These are phyloP conservation scores for Drosophila macrospina DNA, from an alignment of 2,888 invertebrate species.

Conservation along the genomic window DNA sequence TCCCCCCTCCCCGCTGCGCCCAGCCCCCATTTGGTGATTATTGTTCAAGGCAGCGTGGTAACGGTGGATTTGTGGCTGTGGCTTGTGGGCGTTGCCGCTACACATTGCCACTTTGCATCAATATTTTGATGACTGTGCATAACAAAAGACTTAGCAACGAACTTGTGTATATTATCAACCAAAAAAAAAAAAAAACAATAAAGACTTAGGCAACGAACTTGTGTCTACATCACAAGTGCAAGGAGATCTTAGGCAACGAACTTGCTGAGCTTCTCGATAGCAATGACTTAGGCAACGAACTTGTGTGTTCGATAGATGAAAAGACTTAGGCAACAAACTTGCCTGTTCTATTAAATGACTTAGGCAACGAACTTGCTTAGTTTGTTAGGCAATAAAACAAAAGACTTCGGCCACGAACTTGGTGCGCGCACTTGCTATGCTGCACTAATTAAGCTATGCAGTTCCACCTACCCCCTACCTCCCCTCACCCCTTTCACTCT, in stretches of 20 bases:
- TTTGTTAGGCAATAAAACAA: slow-evolving; percentile 18
- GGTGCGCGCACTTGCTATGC: slow-evolving; percentile 51
- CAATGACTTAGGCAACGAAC: slow-evolving; percentile 38
- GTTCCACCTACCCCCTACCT: background rate
- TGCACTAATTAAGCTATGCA: slow-evolving; percentile 70
- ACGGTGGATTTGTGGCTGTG: slow-evolving; percentile 32
- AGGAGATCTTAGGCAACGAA: slow-evolving; percentile 44
- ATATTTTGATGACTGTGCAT: slow-evolving; percentile 45
- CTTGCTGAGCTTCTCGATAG: slow-evolving; percentile 7
- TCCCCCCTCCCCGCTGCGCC: slow-evolving; percentile 28
- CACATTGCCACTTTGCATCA: slow-evolving; percentile 44
- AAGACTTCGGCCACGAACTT: slow-evolving; percentile 71
- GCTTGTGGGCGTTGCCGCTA: slow-evolving; percentile 32
- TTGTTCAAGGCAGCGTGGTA: slow-evolving; percentile 38
- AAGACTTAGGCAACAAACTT: slow-evolving; percentile 29
- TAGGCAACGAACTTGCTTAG: slow-evolving; percentile 13
- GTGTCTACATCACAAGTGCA: background rate
- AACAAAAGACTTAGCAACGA: slow-evolving; percentile 43
- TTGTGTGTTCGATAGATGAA: slow-evolving; percentile 4
- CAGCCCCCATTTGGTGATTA: slow-evolving; percentile 38
- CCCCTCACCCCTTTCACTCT: background rate
- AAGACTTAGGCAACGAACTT: slow-evolving; percentile 44
- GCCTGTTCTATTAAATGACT: slow-evolving; percentile 4
- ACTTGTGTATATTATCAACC: slow-evolving; percentile 19
- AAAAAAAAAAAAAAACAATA: too few species aligned